Evolutionary conservation across 2,888 invertebrate species (phyloP).

Genomic region (Lomographa bimaculata): DNA sequence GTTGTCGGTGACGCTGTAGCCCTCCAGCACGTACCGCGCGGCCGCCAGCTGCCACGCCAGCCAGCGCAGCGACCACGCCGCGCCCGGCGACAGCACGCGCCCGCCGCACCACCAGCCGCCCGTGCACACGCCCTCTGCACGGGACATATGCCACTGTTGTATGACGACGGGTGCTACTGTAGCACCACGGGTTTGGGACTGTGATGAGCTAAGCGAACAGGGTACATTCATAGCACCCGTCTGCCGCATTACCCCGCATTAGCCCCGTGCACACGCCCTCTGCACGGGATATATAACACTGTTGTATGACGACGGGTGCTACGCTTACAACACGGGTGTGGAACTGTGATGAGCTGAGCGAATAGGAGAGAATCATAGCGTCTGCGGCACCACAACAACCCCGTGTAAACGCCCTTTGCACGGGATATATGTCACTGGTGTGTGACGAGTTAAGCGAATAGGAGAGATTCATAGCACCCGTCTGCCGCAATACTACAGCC

Average conservation of each 20-base stretch:
- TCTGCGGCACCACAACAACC: constrained; percentile 82
- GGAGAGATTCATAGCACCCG: constrained; percentile 96
- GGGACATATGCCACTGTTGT: no score
- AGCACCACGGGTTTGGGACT: no score
- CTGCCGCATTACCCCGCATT: constrained; percentile 62
- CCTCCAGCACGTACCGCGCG: constrained; percentile 98
- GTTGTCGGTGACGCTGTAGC: constrained; percentile 99
- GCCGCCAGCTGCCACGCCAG: constrained; percentile 98
- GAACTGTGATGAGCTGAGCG: no score
- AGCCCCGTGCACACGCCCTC: constrained; percentile 47
- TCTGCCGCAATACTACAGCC: constrained; percentile 76
- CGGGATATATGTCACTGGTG: no score
- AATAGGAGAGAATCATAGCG: constrained; percentile 98
- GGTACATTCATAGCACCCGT: constrained; percentile 97
- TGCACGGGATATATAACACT: constrained; percentile 18
- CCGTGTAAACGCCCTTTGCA: constrained; percentile 45
- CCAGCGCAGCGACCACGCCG: constrained; percentile 99
- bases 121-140: constrained; percentile 44
- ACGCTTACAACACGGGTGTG: no score
- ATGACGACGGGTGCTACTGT: no score
- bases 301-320: no score
- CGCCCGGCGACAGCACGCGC: constrained; percentile 96
- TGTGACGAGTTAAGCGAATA: constrained; percentile 89
- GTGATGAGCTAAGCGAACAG: constrained; percentile 97
- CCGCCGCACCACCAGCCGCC: constrained; percentile 61